A percentile compares a stretch with the other conserved stretches of the same genome.
phyloP scores from a whole-genome alignment of 2,113 vertebrate species.

The Drymodes brunneopygia region DNA sequence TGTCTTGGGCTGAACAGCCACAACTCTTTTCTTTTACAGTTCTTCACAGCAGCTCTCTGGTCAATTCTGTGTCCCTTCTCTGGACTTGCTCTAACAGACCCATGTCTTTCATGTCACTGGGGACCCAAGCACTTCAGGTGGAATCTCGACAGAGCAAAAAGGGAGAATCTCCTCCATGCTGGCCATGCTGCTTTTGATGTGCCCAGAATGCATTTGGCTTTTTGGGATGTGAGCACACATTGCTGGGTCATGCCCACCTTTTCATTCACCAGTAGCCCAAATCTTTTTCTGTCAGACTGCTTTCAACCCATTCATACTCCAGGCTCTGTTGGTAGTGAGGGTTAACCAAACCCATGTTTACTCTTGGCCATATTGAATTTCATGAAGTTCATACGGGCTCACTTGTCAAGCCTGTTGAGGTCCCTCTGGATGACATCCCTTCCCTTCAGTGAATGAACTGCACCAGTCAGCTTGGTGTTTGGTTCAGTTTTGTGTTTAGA shows the following conservation, averaged over 20 bases:
- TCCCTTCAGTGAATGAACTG: neutral
- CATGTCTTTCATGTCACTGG: neutral
- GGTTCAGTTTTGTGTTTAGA: neutral
- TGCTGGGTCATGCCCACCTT: neutral
- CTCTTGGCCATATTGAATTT: neutral
- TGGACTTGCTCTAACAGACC: neutral
- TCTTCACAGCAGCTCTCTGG: neutral
- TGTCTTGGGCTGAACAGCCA: neutral
- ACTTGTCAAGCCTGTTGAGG: neutral
- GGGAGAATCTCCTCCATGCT: neutral
- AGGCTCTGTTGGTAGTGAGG: neutral
- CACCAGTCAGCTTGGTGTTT: neutral
- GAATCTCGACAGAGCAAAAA: neutral
- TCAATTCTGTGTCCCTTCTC: neutral
- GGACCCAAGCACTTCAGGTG: neutral
- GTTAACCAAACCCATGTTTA: neutral
- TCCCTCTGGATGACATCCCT: neutral
- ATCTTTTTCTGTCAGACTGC: neutral
- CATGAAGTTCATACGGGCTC: accelerated
- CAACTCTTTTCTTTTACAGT: neutral
- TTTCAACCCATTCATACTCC: neutral
- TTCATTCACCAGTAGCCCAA: neutral
- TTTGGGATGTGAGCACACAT: accelerated
- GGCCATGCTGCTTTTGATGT: neutral
- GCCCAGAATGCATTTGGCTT: neutral